A percentile compares a stretch with the other conserved stretches of the same genome.
Conservation (phyloP, 2,797 vertebrate species). For the Petrocephalus sullivani region DNA sequence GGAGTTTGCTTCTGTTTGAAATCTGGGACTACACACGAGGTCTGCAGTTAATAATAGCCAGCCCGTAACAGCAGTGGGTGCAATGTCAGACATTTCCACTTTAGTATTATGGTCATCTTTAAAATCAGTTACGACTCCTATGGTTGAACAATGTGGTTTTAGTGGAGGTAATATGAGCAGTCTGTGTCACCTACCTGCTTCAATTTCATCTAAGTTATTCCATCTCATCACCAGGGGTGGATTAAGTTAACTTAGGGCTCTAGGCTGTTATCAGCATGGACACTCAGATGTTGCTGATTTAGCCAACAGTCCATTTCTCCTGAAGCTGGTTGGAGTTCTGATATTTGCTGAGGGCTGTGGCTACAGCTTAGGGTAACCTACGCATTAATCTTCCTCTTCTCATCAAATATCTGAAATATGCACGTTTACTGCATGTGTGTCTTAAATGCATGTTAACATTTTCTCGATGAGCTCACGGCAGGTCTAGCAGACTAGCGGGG, state of each 20-base stretch:
- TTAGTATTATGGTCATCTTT: not conserved
- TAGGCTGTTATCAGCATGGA: not conserved
- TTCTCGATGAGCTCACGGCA: not conserved
- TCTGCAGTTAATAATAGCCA: not conserved
- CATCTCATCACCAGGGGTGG: not conserved
- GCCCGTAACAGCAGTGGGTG: not conserved
- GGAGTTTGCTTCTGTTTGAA: not conserved
- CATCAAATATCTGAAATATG: not conserved
- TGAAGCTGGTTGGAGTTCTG: not conserved
- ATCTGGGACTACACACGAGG: not conserved
- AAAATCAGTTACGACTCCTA: not conserved
- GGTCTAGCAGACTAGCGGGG: not conserved
- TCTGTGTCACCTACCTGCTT: not conserved
- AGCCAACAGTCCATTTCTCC: not conserved
- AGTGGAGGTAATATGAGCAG: not conserved
- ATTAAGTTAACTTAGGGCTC: not conserved
- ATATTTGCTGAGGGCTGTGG: not conserved
- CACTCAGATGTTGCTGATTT: not conserved
- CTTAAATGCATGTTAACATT: not conserved
- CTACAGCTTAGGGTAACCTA: not conserved
- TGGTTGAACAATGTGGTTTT: not conserved
- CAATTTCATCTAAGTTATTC: not conserved
- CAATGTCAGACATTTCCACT: not conserved
- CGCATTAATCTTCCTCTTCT: not conserved
- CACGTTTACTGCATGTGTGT: not conserved